phyloP scores from a whole-genome alignment of 2,113 vertebrate genomes.

The Solea senegalensis region DNA sequence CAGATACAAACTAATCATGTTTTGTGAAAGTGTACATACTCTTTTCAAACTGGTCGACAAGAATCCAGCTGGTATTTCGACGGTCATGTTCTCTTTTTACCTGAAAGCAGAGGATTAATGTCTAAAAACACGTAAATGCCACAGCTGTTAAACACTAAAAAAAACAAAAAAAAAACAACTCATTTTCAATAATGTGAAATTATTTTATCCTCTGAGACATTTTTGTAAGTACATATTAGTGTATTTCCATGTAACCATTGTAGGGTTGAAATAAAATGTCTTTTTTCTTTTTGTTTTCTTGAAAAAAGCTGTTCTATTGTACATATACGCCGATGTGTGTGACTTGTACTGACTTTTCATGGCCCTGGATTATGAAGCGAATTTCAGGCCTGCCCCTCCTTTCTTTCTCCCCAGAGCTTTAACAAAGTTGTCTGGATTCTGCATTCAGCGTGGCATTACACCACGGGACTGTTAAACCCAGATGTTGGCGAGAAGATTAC shows the following conservation, averaged over 20 bases:
- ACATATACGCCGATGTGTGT: conserved; percentile 26
- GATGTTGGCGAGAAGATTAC: conserved; percentile 19
- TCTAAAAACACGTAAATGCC: conserved; percentile 46
- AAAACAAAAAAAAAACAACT: conserved; percentile 3
- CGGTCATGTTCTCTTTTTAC: conserved; percentile 73
- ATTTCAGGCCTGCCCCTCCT: conserved; percentile 25
- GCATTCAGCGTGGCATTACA: conserved; percentile 44
- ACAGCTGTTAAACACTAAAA: conserved; percentile 67
- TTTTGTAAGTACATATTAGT: conserved; percentile 82
- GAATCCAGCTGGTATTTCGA: conserved; percentile 60
- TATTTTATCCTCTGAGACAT: conserved; percentile 75
- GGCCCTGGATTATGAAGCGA: conserved; percentile 49
- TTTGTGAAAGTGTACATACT: conserved; percentile 83
- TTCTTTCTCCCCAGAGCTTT: conserved; percentile 44
- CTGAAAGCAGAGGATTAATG: conserved; percentile 61
- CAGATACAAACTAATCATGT: conserved; percentile 63
- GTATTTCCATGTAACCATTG: conserved; percentile 82
- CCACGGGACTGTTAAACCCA: conserved; percentile 48
- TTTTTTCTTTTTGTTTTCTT: conserved; percentile 70
- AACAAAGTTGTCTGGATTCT: conserved; percentile 57
- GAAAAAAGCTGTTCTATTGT: conserved; percentile 44
- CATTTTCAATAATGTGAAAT: conserved; percentile 77
- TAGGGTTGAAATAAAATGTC: conserved; percentile 79
- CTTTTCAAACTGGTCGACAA: conserved; percentile 66
- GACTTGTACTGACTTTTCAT: conserved; percentile 34